phyloP scores from a whole-genome alignment of 2,888 invertebrate genomes.

The Cremastinae sp. region DNA sequence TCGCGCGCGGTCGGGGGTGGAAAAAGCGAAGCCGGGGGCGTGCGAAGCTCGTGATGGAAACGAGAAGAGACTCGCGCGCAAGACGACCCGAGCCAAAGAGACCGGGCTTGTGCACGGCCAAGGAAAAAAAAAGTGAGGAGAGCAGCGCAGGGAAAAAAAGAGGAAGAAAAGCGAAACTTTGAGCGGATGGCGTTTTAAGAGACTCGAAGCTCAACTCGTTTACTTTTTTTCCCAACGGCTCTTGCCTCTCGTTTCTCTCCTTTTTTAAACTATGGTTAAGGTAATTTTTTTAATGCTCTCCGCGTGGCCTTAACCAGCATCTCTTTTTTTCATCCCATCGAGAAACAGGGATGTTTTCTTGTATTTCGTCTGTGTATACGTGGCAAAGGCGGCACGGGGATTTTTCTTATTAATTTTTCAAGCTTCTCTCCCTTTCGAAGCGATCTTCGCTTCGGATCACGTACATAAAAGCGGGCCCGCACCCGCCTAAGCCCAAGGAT shows the following conservation, averaged over 20 bases:
- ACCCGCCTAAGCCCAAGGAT: not conserved
- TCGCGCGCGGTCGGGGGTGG: constrained; percentile 19
- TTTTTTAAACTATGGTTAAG: constrained; percentile 52
- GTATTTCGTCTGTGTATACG: not conserved
- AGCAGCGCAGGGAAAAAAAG: too few species aligned
- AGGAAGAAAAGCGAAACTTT: too few species aligned
- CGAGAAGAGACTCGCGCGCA: constrained; percentile 9
- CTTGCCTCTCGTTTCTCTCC: constrained; percentile 4
- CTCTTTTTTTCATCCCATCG: not conserved
- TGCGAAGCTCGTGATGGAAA: constrained; percentile 22
- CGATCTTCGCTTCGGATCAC: too few species aligned
- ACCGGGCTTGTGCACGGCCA: constrained; percentile 32
- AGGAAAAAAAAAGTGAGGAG: constrained; percentile 50
- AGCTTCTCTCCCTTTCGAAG: constrained; percentile 19
- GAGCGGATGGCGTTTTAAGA: constrained; percentile 45
- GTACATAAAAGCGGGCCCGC: not conserved
- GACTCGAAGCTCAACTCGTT: constrained; percentile 36
- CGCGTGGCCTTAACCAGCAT: constrained; percentile 44
- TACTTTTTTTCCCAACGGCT: constrained; percentile 7
- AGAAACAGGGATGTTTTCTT: not conserved
- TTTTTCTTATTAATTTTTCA: constrained; percentile 50
- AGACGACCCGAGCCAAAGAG: constrained; percentile 19
- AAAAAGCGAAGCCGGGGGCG: constrained; percentile 31
- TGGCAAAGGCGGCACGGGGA: constrained; percentile 19
- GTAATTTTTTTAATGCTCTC: constrained; percentile 62